Evolutionary conservation across 2,113 vertebrate genomes (phyloP).

Genomic region (Ovibos moschatus): DNA sequence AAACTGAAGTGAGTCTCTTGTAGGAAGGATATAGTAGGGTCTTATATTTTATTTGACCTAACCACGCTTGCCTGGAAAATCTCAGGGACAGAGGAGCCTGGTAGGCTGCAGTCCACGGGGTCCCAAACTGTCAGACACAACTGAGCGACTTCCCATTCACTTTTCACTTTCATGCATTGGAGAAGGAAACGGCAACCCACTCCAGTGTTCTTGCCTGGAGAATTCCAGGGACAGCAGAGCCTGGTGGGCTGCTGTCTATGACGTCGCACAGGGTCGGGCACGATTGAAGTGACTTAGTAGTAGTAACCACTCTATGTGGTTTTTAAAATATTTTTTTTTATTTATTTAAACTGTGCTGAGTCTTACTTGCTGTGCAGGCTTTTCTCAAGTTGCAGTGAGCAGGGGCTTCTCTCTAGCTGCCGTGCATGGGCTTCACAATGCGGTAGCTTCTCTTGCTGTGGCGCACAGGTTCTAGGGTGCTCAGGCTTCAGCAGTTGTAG

Average conservation of each 20-base stretch:
- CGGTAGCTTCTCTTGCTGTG: neutral
- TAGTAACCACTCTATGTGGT: neutral
- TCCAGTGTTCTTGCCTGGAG: too few species aligned
- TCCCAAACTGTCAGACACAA: fast-evolving
- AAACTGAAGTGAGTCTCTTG: neutral
- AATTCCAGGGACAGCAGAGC: too few species aligned
- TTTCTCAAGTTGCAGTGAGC: neutral
- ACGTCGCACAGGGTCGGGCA: too few species aligned
- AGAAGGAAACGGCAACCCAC: too few species aligned
- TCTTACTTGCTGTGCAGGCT: neutral
- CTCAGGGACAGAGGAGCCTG: too few species aligned
- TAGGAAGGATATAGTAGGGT: neutral
- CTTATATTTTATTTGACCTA: neutral
- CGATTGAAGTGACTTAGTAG: too few species aligned
- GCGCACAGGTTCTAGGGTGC: neutral
- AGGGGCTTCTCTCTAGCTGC: neutral
- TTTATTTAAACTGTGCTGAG: neutral
- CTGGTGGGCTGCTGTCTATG: too few species aligned
- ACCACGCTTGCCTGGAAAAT: neutral
- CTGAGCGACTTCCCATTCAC: fast-evolving
- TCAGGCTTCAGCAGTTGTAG: neutral
- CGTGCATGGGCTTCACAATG: neutral
- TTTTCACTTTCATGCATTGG: too few species aligned
- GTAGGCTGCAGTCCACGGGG: too few species aligned
- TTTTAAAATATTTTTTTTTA: neutral